phyloP scores from a whole-genome alignment of 2,797 vertebrate genomes.

The Anolis apletophallus region DNA sequence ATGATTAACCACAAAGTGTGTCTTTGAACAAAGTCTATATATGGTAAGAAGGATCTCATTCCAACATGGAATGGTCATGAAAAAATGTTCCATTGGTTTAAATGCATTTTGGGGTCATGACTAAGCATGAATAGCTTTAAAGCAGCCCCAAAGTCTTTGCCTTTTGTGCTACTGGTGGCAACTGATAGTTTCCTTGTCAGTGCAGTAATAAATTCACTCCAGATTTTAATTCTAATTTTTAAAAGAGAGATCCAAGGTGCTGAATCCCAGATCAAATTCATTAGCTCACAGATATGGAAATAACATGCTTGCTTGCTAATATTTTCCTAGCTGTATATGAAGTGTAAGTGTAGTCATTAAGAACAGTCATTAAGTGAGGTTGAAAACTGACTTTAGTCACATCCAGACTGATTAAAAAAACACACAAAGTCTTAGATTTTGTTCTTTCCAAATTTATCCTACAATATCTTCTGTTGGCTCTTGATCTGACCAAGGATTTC shows the following conservation, averaged over 20 bases:
- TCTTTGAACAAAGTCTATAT: slow-evolving; percentile 53
- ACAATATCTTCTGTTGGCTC: too few species aligned
- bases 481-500: too few species aligned
- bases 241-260: not conserved
- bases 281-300: too few species aligned
- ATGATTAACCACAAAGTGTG: slow-evolving; percentile 80
- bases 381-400: too few species aligned
- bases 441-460: too few species aligned
- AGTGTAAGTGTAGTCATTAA: not conserved
- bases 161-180: too few species aligned
- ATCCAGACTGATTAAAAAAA: too few species aligned
- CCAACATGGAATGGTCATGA: not conserved
- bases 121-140: not conserved
- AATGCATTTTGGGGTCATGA: not conserved
- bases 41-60: not conserved
- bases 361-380: not conserved
- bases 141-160: not conserved
- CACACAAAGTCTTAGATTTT: too few species aligned
- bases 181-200: too few species aligned
- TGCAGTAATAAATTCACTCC: too few species aligned
- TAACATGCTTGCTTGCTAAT: too few species aligned
- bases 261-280: too few species aligned
- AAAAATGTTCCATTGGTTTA: not conserved
- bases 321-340: not conserved
- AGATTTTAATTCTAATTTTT: not conserved